Conservation (phyloP, 2,797 vertebrate species). For the Crax fasciolata region DNA sequence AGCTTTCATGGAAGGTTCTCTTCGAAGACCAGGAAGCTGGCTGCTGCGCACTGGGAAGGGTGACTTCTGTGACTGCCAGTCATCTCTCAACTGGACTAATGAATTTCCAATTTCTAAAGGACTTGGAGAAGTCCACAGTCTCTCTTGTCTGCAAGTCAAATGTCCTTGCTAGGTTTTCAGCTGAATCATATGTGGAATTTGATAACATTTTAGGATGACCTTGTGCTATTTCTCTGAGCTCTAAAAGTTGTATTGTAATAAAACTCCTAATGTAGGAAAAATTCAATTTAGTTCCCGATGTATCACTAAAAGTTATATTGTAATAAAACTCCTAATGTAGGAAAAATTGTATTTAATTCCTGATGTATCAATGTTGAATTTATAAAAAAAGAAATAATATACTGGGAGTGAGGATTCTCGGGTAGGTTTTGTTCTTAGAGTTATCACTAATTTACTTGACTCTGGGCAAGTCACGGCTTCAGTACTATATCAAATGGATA, state of each 20-base stretch:
- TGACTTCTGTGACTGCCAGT: background rate
- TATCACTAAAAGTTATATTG: slow-evolving; percentile 8
- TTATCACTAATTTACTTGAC: background rate
- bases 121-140: background rate
- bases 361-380: background rate
- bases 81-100: slow-evolving; percentile 36
- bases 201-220: slow-evolving; percentile 34
- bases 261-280: background rate
- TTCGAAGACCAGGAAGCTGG: background rate
- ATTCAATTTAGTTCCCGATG: background rate
- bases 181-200: slow-evolving; percentile 34
- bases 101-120: slow-evolving; percentile 31
- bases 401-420: background rate
- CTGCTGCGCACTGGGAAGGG: background rate
- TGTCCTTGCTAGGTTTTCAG: slow-evolving; percentile 48
- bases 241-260: slow-evolving; percentile 15
- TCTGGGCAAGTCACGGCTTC: background rate
- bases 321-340: background rate
- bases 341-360: slow-evolving; percentile 34
- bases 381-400: background rate
- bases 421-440: background rate
- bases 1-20: background rate
- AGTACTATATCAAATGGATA: background rate
- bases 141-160: slow-evolving; percentile 20
- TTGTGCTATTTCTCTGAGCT: slow-evolving; percentile 32